phyloP scores from a whole-genome alignment of 2,113 vertebrate genomes.

The Nothoprocta perdicaria region DNA sequence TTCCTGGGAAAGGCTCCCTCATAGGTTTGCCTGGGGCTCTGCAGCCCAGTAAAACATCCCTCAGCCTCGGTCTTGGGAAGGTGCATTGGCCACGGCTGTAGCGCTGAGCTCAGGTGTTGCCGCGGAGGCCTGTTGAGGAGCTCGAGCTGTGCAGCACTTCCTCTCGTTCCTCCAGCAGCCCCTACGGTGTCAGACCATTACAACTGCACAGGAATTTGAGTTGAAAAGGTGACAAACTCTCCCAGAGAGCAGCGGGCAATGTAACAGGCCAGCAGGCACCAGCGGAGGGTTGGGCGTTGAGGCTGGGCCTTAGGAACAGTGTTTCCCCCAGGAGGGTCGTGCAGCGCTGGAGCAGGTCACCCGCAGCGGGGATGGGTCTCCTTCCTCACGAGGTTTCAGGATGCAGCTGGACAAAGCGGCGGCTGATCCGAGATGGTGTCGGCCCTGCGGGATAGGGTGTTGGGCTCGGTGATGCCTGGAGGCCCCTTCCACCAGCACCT shows the following conservation, averaged over 20 bases:
- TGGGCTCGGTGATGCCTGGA: neutral
- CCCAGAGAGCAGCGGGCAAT: rapidly evolving
- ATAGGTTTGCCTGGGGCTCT: neutral
- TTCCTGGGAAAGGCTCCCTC: neutral
- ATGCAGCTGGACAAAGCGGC: rapidly evolving
- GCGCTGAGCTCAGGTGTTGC: neutral
- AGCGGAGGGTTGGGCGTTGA: neutral
- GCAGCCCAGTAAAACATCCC: neutral
- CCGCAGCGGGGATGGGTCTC: neutral
- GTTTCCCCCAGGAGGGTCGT: neutral
- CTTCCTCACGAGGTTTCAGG: neutral
- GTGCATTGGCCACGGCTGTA: neutral
- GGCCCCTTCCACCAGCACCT: neutral
- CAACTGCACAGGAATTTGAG: rapidly evolving
- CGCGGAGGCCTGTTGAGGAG: rapidly evolving
- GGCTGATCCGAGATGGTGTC: neutral
- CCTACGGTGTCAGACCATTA: neutral
- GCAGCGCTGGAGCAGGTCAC: neutral
- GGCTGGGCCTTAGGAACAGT: rapidly evolving
- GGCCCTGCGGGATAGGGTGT: neutral
- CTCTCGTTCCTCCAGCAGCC: neutral
- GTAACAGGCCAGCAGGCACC: neutral
- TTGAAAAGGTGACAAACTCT: neutral
- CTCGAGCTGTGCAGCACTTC: rapidly evolving
- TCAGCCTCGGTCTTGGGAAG: rapidly evolving